A percentile compares a stretch with the other conserved stretches of the same genome.
These are phyloP conservation scores for Oenanthe oenanthe DNA, from an alignment of 2,113 vertebrate species.

Conservation along the genomic window DNA sequence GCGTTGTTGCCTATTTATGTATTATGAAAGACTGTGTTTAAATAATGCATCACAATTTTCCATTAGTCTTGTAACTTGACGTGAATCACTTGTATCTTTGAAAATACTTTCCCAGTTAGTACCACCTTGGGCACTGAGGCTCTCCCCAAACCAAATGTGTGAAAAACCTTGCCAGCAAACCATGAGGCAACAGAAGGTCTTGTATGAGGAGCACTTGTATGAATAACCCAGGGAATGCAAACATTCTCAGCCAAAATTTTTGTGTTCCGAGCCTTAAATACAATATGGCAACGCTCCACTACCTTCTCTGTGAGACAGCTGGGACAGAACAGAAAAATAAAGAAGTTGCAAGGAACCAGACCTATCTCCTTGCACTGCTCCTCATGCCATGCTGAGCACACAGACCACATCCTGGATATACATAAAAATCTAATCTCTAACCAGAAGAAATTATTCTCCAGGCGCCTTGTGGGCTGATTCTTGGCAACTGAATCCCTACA, in stretches of 20 bases:
- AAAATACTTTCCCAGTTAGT: not conserved
- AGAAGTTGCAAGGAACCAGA: not conserved
- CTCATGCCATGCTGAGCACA: accelerated
- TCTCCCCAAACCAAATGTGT: not conserved
- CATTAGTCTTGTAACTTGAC: not conserved
- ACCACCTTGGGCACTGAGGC: not conserved
- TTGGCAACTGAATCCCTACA: not conserved
- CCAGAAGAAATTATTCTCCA: not conserved
- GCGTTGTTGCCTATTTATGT: not conserved
- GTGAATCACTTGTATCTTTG: not conserved
- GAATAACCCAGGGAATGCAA: conserved; percentile 8
- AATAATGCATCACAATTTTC: not conserved
- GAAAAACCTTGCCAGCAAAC: not conserved
- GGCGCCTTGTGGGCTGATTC: not conserved
- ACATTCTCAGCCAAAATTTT: not conserved
- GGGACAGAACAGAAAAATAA: not conserved
- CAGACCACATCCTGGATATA: not conserved
- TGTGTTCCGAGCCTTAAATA: not conserved
- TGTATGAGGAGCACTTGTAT: not conserved
- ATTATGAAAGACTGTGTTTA: not conserved
- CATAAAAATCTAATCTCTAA: not conserved
- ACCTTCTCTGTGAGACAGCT: not conserved
- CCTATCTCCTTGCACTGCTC: not conserved
- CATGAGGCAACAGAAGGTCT: accelerated
- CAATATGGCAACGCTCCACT: not conserved